Conservation (phyloP, 2,113 vertebrate genomes). For the Strigops habroptila region DNA sequence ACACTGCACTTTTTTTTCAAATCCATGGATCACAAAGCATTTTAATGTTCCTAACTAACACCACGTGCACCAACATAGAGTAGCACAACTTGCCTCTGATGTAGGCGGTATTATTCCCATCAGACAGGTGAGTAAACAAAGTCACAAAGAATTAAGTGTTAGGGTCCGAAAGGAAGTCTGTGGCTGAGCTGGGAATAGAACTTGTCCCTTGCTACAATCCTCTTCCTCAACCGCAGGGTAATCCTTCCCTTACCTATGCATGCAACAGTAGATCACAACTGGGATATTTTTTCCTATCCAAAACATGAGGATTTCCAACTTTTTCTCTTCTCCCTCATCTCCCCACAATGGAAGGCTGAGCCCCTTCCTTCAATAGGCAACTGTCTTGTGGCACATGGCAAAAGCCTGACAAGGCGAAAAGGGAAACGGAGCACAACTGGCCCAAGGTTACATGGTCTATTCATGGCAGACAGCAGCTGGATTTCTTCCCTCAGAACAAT, state of each 20-base stretch:
- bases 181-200: slow-evolving; percentile 49
- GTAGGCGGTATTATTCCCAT: slow-evolving; percentile 23
- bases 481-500: neutral
- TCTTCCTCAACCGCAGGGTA: slow-evolving; percentile 20
- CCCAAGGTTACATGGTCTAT: neutral
- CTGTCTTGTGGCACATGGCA: neutral
- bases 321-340: neutral
- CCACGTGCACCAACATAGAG: slow-evolving; percentile 39
- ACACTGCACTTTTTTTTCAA: neutral
- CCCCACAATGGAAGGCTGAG: neutral
- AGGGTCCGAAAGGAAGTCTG: slow-evolving; percentile 45
- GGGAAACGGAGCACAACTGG: neutral
- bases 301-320: neutral
- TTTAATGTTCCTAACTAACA: slow-evolving; percentile 56
- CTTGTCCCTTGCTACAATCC: slow-evolving; percentile 35
- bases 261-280: slow-evolving; percentile 24
- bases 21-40: slow-evolving; percentile 47
- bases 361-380: neutral
- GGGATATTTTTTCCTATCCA: slow-evolving; percentile 15
- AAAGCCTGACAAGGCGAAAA: neutral
- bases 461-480: neutral
- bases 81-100: slow-evolving; percentile 31
- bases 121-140: slow-evolving; percentile 66
- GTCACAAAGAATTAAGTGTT: slow-evolving; percentile 62
- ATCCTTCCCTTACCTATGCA: slow-evolving; percentile 23